Conservation (phyloP, 2,113 vertebrate genomes). For the Bos indicus region DNA sequence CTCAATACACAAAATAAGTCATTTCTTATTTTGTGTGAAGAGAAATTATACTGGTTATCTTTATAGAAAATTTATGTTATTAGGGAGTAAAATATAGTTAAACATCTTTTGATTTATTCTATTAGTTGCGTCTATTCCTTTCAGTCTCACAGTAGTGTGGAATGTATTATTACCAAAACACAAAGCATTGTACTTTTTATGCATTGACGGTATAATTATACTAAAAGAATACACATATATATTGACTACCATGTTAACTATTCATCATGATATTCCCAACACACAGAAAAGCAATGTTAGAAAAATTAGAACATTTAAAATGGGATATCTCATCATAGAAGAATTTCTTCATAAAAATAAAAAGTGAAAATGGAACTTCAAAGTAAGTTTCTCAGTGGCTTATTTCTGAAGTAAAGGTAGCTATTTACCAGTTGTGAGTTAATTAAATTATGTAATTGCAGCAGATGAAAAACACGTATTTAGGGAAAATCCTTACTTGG, state of each 20-base stretch:
- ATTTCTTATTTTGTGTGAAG: neutral
- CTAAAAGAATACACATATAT: neutral
- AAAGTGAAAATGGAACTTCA: slow-evolving; percentile 15
- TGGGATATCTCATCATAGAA: neutral
- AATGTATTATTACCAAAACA: slow-evolving; percentile 24
- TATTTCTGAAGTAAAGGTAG: slow-evolving; percentile 10
- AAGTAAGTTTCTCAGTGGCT: neutral
- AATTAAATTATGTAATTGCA: slow-evolving; percentile 2
- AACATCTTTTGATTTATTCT: neutral
- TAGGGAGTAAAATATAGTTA: slow-evolving; percentile 22
- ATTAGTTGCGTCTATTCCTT: neutral
- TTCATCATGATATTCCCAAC: neutral
- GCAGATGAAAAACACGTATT: slow-evolving; percentile 3
- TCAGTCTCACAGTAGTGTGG: neutral
- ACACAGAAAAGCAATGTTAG: neutral
- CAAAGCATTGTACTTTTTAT: neutral
- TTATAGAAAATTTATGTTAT: neutral
- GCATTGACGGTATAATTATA: neutral
- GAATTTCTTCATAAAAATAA: slow-evolving; percentile 37
- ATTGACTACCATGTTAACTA: neutral
- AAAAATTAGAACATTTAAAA: slow-evolving; percentile 36
- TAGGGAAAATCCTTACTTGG: slow-evolving; percentile 16
- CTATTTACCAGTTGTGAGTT: neutral
- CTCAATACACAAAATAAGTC: neutral
- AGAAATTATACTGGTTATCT: neutral